Conservation (phyloP, 2,113 vertebrate genomes). For the Mesembrinibis cayennensis region DNA sequence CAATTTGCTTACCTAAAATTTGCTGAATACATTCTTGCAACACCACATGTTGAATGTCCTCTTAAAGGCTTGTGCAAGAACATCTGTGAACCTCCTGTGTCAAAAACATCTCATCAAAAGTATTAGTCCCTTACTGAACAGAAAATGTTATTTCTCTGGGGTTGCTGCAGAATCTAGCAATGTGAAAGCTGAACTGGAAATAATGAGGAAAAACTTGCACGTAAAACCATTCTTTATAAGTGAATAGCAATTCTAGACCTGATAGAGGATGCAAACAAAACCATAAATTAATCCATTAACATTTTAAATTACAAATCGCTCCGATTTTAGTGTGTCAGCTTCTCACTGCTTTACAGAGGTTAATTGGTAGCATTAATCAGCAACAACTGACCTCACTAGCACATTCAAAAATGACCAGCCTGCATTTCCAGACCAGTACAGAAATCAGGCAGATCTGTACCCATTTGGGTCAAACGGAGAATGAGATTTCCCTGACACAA, state of each 20-base stretch:
- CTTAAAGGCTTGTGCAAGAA: not conserved
- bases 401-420: not conserved
- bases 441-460: not conserved
- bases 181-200: not conserved
- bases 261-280: not conserved
- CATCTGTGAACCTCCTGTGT: not conserved
- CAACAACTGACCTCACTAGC: not conserved
- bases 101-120: not conserved
- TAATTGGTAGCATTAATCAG: not conserved
- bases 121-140: not conserved
- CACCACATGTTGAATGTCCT: rapidly evolving
- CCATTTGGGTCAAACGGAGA: not conserved
- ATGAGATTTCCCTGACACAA: not conserved
- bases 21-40: not conserved
- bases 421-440: not conserved
- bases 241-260: not conserved
- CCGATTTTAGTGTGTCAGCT: not conserved
- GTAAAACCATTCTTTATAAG: not conserved
- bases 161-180: not conserved
- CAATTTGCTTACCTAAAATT: not conserved
- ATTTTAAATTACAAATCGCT: not conserved
- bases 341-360: not conserved
- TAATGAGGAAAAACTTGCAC: not conserved
- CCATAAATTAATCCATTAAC: not conserved
- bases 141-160: not conserved